A percentile compares a stretch with the other conserved stretches of the same genome.
Conservation (phyloP, 1,140 invertebrate genomes). For the Drosophila azteca region DNA sequence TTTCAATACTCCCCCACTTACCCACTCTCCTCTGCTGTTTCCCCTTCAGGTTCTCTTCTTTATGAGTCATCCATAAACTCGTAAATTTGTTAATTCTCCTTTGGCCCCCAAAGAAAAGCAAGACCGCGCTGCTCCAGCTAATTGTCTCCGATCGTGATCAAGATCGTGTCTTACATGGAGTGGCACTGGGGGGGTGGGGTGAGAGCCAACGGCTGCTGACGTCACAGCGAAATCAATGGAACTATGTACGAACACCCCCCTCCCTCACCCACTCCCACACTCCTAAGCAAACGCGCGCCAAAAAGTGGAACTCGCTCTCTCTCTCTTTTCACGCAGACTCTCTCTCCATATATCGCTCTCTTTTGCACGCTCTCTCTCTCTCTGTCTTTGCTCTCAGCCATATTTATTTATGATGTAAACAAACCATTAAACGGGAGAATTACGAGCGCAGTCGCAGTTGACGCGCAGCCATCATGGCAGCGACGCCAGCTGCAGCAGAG, state of each 20-base stretch:
- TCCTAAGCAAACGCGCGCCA: slow-evolving; percentile 58
- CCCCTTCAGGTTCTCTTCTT: neutral
- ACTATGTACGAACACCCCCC: neutral
- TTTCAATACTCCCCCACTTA: neutral
- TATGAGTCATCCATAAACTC: slow-evolving; percentile 20
- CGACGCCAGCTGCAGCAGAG: slow-evolving; percentile 34
- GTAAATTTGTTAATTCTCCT: slow-evolving; percentile 30
- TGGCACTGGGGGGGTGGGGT: slow-evolving; percentile 3
- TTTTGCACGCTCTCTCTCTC: slow-evolving; percentile 22
- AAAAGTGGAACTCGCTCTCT: slow-evolving; percentile 44
- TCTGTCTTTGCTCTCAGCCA: slow-evolving; percentile 62
- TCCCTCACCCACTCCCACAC: neutral
- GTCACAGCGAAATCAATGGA: slow-evolving; percentile 28
- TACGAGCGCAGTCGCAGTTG: slow-evolving; percentile 80
- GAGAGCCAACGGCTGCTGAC: slow-evolving; percentile 16
- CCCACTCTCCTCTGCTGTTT: neutral
- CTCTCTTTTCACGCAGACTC: slow-evolving; percentile 31
- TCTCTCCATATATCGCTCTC: slow-evolving; percentile 17
- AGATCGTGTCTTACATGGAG: slow-evolving; percentile 43
- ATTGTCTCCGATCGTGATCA: slow-evolving; percentile 51
- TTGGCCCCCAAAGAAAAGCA: slow-evolving; percentile 8
- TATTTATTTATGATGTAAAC: slow-evolving; percentile 84
- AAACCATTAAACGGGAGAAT: slow-evolving; percentile 83
- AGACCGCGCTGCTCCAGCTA: slow-evolving; percentile 32
- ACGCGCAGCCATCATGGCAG: slow-evolving; percentile 62